Conservation (phyloP, 2,797 vertebrate genomes). For the Austrolebias charrua region DNA sequence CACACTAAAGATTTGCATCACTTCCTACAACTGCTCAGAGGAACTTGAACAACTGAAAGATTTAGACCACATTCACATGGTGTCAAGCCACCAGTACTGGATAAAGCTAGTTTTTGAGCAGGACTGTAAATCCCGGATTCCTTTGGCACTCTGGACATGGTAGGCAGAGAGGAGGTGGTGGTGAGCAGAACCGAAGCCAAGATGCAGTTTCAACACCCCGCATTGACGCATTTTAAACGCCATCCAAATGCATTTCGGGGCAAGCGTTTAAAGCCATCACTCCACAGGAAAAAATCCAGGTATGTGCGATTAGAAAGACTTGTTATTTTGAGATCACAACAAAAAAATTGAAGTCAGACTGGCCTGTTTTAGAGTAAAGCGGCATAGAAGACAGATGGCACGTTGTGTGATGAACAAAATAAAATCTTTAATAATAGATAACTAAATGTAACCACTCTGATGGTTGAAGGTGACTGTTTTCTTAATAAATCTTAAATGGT, state of each 20-base stretch:
- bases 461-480: too few relatives aligned
- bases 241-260: conserved; percentile 3
- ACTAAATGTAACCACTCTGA: too few relatives aligned
- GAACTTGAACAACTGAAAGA: conserved; percentile 33
- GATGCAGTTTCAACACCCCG: conserved; percentile 46
- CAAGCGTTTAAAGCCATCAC: conserved; percentile 20
- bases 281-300: conserved; percentile 54
- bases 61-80: conserved; percentile 32
- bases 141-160: conserved; percentile 55
- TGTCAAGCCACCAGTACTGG: conserved; percentile 19
- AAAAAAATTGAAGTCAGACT: neutral
- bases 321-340: neutral
- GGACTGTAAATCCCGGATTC: conserved; percentile 49
- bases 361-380: neutral
- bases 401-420: neutral
- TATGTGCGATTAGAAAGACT: conserved; percentile 44
- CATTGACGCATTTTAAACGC: conserved; percentile 49
- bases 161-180: conserved; percentile 64
- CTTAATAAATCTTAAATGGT: neutral
- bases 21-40: conserved; percentile 17
- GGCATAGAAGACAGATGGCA: neutral
- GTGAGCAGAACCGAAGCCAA: conserved; percentile 38
- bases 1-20: conserved; percentile 12
- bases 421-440: too few relatives aligned
- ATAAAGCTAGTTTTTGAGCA: conserved; percentile 41